Evolutionary conservation across 64 coral and sea anemone species (phyloP).

Genomic region (Orbicella faveolata): DNA sequence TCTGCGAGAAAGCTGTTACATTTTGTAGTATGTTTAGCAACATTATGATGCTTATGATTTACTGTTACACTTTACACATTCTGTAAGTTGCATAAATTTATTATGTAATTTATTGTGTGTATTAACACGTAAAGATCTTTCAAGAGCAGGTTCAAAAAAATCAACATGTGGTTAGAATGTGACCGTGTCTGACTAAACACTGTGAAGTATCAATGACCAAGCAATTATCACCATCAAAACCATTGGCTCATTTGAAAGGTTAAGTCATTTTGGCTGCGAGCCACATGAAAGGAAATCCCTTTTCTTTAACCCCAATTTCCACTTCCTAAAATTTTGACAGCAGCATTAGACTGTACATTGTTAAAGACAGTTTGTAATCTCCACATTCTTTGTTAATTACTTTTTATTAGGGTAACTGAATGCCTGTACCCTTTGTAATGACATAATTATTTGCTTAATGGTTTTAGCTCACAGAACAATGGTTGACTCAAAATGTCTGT

Average conservation of each 20-base stretch:
- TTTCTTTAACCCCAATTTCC: background rate
- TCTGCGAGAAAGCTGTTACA: too few species aligned
- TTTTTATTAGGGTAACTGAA: background rate
- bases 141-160: too few species aligned
- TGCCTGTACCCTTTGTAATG: too few species aligned
- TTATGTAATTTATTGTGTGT: too few species aligned
- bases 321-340: constrained; percentile 2
- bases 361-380: background rate
- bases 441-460: background rate
- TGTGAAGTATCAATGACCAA: background rate
- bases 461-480: constrained; percentile 12
- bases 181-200: background rate
- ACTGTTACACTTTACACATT: too few species aligned
- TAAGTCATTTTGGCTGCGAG: background rate
- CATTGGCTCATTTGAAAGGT: background rate
- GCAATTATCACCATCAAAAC: constrained; percentile 33
- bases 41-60: too few species aligned
- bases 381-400: too few species aligned
- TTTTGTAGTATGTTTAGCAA: too few species aligned
- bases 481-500: constrained; percentile 21
- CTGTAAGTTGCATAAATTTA: too few species aligned
- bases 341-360: background rate
- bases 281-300: background rate
- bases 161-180: too few species aligned
- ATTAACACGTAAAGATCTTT: too few species aligned